Base-by-base conservation (phyloP, 2,797 vertebrate genomes). In the Ctenopoma kingsleyae region DNA sequence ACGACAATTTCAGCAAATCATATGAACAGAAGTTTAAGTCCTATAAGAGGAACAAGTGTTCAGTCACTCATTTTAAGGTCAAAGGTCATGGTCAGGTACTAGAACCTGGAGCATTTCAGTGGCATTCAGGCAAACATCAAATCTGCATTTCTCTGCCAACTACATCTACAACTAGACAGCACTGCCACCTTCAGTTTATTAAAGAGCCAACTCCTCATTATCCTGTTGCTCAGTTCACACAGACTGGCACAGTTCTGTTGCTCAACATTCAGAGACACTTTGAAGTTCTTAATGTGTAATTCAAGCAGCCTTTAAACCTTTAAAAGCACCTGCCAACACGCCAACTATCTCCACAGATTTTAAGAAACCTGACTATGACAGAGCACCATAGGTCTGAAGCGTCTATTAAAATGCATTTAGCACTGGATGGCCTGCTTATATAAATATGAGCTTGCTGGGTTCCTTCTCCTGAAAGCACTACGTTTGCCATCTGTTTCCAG, bases 401-500 rank as follows among this genome's bases (percentile, higher is more conserved):
- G 13, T 57, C 60, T 36, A 76, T 83, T 76, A 73, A 78, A 83
- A 85, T 76, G 75, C 50, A 79, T 74, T 56, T 67, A 60, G 76
- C 61, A 63, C 70, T 22, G 60, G 83, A 47, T 30, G 43, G 56
- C 64, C 69, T 78, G 80, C 58, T 82, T 70, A 71, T 71, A 76
- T 74, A 83, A 90, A 84, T 63, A 89, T 77, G 78, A 84, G 85
- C 81, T 83, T 87, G 83, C 72, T 72, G 63, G 80, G 77, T 87
- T 90, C 71, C 57, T 65, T 68, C 55, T 62, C 63, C 55, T 66
- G 27, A 82, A 82, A 80, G 67, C 62, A 50, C 48, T 0, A 25
- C 8, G 51, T 78, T 52, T 67, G 78, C 92, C 90, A 91, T 92
- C 90, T 92, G 91, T 84, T 81, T 72, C 46, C 75, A 81, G 74